Evolutionary conservation across 1,140 invertebrate species (phyloP).

Genomic region (Caenorhabditis latens): DNA sequence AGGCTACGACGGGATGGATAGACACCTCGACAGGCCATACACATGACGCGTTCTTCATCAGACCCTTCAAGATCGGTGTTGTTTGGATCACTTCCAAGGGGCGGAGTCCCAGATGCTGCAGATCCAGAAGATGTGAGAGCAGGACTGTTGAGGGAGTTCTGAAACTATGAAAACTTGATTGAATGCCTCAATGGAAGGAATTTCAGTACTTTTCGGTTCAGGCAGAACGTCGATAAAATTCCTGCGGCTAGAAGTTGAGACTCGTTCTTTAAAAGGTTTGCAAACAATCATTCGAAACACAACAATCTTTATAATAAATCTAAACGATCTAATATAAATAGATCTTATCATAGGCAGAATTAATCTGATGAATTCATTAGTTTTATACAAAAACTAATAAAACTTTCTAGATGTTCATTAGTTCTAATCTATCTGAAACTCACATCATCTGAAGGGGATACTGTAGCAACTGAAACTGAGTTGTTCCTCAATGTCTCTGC

Average conservation of each 20-base stretch:
- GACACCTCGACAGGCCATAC: constrained; percentile 71
- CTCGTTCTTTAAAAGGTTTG: constrained; percentile 30
- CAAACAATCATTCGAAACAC: constrained; percentile 26
- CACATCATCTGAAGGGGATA: constrained; percentile 29
- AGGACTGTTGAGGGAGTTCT: constrained; percentile 46
- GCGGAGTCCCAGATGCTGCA: constrained; percentile 41
- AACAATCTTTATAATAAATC: constrained; percentile 7
- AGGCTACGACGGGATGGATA: constrained; percentile 68
- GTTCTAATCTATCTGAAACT: constrained; percentile 36
- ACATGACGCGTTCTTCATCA: constrained; percentile 66
- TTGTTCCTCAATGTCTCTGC: constrained; percentile 39
- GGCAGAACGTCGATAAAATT: constrained; percentile 19
- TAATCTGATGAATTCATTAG: neutral
- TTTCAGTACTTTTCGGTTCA: constrained; percentile 30
- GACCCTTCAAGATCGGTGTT: constrained; percentile 52
- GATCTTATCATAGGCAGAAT: neutral
- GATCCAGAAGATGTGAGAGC: constrained; percentile 36
- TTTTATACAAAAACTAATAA: neutral
- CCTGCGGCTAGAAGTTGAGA: constrained; percentile 31
- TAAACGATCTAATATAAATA: constrained; percentile 7
- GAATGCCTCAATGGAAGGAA: neutral
- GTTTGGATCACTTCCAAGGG: constrained; percentile 25
- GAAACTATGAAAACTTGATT: neutral
- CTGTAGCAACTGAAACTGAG: constrained; percentile 14
- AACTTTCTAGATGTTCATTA: neutral